phyloP scores from a whole-genome alignment of 1,140 invertebrate genomes.

The Magallana gigas region DNA sequence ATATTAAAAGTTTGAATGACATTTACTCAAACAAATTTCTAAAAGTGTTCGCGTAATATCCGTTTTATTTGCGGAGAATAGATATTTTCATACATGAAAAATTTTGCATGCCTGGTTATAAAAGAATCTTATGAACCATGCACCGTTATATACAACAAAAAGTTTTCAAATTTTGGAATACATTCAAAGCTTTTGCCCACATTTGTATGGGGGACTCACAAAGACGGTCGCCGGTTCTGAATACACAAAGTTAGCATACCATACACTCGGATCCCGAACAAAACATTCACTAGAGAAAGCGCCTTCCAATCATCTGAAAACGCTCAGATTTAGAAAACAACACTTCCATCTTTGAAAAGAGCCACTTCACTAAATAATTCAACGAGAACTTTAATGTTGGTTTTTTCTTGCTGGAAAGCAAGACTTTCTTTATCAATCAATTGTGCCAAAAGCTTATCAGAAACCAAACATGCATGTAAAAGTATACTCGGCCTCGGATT shows the following conservation, averaged over 20 bases:
- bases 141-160: not conserved
- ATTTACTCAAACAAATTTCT: slow-evolving; percentile 9
- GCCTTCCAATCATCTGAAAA: not conserved
- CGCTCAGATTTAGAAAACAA: not conserved
- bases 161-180: slow-evolving; percentile 2
- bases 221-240: not conserved
- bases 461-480: slow-evolving; percentile 1
- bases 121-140: slow-evolving; percentile 29
- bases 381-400: slow-evolving; percentile 9
- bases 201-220: slow-evolving; percentile 16
- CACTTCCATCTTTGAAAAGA: not conserved
- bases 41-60: not conserved
- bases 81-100: slow-evolving; percentile 7
- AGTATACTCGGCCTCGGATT: not conserved
- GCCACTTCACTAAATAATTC: not conserved
- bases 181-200: not conserved
- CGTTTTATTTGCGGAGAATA: not conserved
- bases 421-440: not conserved
- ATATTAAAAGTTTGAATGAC: not conserved
- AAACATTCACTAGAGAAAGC: not conserved
- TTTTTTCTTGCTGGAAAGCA: not conserved
- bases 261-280: not conserved
- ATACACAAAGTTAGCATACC: slow-evolving; percentile 16
- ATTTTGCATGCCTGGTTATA: slow-evolving; percentile 8
- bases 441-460: not conserved